Conservation (phyloP, 2,797 vertebrate species). For the Ptychadena robeensis region DNA sequence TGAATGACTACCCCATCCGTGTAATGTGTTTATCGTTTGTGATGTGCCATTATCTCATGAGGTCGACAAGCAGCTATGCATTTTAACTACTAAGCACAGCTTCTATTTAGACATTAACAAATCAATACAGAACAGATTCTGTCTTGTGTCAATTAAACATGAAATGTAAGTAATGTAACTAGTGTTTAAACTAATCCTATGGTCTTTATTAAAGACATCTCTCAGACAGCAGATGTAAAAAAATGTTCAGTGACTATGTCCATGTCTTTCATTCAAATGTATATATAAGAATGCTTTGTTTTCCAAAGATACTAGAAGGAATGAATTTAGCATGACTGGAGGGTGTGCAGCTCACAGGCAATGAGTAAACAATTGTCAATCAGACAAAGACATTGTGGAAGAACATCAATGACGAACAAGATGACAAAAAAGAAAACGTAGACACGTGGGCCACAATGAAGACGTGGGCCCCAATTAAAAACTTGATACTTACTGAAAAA, state of each 20-base stretch:
- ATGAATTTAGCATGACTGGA: not conserved
- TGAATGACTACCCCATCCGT: not conserved
- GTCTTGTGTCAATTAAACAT: conserved; percentile 12
- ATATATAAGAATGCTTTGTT: conserved; percentile 11
- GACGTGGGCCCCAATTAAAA: too few species aligned
- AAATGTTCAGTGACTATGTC: not conserved
- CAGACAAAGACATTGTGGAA: conserved; percentile 33
- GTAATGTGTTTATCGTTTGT: conserved; percentile 17
- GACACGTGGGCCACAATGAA: too few species aligned
- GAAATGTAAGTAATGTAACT: conserved; percentile 6
- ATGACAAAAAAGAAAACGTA: not conserved
- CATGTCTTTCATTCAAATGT: not conserved
- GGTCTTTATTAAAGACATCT: conserved; percentile 7
- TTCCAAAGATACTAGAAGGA: not conserved
- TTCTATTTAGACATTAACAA: conserved; percentile 7
- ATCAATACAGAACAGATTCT: conserved; percentile 20
- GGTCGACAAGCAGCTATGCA: not conserved
- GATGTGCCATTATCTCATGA: not conserved
- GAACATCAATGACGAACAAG: conserved; percentile 16
- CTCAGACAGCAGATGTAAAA: not conserved
- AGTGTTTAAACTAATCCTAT: conserved; percentile 1
- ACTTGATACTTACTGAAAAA: not conserved
- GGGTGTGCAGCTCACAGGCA: conserved; percentile 22
- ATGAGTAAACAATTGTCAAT: conserved; percentile 19
- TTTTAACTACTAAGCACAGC: not conserved